Evolutionary conservation across 2,888 invertebrate species (phyloP).

Genomic region (Romanomermis culicivorax): DNA sequence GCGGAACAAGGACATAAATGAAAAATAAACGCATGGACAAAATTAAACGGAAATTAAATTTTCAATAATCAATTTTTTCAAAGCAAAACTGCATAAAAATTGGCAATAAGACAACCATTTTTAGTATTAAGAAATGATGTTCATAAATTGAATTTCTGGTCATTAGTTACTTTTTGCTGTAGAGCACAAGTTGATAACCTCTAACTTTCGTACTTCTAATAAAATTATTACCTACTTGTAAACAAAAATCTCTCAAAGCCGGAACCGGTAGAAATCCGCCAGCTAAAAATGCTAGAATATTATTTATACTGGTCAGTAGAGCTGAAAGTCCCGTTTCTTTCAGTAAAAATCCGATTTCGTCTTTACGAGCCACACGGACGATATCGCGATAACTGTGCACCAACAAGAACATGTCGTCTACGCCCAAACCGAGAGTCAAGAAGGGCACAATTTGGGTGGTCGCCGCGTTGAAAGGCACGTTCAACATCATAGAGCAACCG

Average conservation of each 20-base stretch:
- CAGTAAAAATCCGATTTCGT: conserved; percentile 46
- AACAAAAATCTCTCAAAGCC: conserved; percentile 67
- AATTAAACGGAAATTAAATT: no score
- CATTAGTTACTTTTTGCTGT: not conserved
- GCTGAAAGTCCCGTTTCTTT: conserved; percentile 76
- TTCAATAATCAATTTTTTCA: no score
- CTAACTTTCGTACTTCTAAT: not conserved
- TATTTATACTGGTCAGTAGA: conserved; percentile 60
- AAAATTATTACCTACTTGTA: conserved; percentile 36
- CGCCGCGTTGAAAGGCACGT: conserved; percentile 49
- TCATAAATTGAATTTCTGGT: not conserved
- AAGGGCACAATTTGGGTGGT: conserved; percentile 81
- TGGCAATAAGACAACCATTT: no score
- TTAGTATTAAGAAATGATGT: no score
- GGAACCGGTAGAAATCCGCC: conserved; percentile 77
- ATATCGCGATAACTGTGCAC: conserved; percentile 51
- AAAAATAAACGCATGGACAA: no score
- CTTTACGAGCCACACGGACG: conserved; percentile 7
- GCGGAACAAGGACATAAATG: no score
- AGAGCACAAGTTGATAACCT: not conserved
- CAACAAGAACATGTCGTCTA: conserved; percentile 83
- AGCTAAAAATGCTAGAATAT: conserved; percentile 65
- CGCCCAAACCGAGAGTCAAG: conserved; percentile 75
- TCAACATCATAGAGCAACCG: conserved; percentile 38
- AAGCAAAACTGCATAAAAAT: no score